A percentile compares a stretch with the other conserved stretches of the same genome.
Conservation (phyloP, 2,888 invertebrate genomes). For the Limnephilus marmoratus region DNA sequence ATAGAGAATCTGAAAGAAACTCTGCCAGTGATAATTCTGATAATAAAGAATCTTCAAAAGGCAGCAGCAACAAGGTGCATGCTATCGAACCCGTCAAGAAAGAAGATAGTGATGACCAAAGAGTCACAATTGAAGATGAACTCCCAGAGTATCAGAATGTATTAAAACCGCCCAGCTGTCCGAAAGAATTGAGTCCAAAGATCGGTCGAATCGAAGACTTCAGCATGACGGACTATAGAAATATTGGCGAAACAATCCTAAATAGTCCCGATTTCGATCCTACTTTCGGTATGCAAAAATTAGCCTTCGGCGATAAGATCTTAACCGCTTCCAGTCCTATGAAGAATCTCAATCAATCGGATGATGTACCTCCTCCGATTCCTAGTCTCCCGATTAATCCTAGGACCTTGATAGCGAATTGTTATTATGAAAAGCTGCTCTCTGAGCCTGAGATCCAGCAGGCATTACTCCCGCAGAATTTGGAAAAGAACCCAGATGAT, state of each 20-base stretch:
- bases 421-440: slow-evolving; percentile 87
- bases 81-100: slow-evolving; percentile 52
- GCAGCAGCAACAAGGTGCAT: slow-evolving; percentile 63
- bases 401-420: slow-evolving; percentile 80
- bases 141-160: slow-evolving; percentile 74
- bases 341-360: slow-evolving; percentile 63
- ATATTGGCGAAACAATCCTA: slow-evolving; percentile 57
- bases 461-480: slow-evolving; percentile 86
- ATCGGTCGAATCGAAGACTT: slow-evolving; percentile 60
- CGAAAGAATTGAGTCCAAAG: slow-evolving; percentile 66
- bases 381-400: slow-evolving; percentile 76
- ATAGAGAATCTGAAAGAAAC: slow-evolving; percentile 60
- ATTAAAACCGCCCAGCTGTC: slow-evolving; percentile 67
- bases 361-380: slow-evolving; percentile 74
- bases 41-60: slow-evolving; percentile 66
- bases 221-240: slow-evolving; percentile 53
- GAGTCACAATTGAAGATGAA: slow-evolving; percentile 67
- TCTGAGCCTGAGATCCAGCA: slow-evolving; percentile 89
- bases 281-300: slow-evolving; percentile 52
- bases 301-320: slow-evolving; percentile 38
- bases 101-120: slow-evolving; percentile 58
- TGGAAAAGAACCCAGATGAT: slow-evolving; percentile 93
- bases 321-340: slow-evolving; percentile 47
- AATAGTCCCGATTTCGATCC: slow-evolving; percentile 64
- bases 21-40: slow-evolving; percentile 71